Percentiles rank a stretch among this genome's conserved stretches.
Conservation (phyloP, 2,888 invertebrate genomes). For the Pammene aurita region DNA sequence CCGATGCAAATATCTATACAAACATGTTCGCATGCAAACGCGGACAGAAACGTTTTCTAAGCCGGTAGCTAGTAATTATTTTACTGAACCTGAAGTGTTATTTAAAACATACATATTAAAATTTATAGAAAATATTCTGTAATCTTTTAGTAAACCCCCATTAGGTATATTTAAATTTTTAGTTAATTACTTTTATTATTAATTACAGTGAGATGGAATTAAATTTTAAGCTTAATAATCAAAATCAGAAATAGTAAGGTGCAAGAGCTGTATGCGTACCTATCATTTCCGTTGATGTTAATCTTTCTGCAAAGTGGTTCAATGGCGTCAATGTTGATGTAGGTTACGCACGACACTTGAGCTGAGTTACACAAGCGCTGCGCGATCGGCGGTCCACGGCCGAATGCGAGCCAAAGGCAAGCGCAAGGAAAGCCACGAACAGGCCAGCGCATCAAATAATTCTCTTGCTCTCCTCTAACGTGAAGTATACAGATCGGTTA, state of each 20-base stretch:
- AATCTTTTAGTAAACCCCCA: too few relatives aligned
- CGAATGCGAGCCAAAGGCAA: conserved; percentile 63
- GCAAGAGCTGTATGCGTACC: conserved; percentile 61
- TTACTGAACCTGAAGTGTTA: too few relatives aligned
- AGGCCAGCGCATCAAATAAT: conserved; percentile 37
- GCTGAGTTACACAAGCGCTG: conserved; percentile 58
- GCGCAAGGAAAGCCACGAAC: conserved; percentile 38
- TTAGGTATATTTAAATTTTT: neutral
- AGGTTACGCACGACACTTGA: conserved; percentile 72
- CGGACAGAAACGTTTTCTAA: too few relatives aligned
- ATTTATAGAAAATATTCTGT: too few relatives aligned
- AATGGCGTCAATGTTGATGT: conserved; percentile 80
- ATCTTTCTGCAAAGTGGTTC: conserved; percentile 60
- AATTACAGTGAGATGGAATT: neutral
- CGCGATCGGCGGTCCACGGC: conserved; percentile 69
- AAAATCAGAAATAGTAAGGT: neutral
- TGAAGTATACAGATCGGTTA: conserved; percentile 40
- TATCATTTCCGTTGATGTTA: conserved; percentile 73
- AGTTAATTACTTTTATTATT: neutral
- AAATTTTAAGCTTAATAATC: neutral
- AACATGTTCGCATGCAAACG: neutral
- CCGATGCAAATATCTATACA: too few relatives aligned
- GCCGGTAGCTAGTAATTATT: too few relatives aligned
- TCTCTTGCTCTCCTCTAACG: conserved; percentile 43
- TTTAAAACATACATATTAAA: too few relatives aligned